A percentile compares a stretch with the other conserved stretches of the same genome.
These are phyloP conservation scores for Deilephila porcellus DNA, from an alignment of 2,888 invertebrate species.

Conservation along the genomic window DNA sequence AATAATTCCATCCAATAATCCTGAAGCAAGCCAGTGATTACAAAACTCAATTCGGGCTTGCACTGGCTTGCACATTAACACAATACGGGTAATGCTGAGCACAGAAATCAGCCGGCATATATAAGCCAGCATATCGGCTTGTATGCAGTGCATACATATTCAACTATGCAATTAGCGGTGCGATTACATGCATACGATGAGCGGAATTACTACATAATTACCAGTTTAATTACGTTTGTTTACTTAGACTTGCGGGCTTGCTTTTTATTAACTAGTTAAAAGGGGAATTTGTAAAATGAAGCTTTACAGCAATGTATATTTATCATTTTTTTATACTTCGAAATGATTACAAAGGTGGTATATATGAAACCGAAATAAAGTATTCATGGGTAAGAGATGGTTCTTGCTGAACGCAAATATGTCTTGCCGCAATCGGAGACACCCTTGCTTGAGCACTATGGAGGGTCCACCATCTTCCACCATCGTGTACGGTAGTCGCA, in stretches of 20 bases:
- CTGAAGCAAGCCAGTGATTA: neutral
- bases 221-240: neutral
- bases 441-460: no score
- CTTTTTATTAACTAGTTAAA: neutral
- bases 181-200: slow-evolving; percentile 17
- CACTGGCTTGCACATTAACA: neutral
- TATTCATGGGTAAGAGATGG: no score
- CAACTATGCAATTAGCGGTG: slow-evolving; percentile 25
- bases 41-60: neutral
- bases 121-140: neutral
- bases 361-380: no score
- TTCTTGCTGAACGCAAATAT: no score
- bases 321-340: no score
- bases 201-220: slow-evolving; percentile 10
- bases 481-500: no score
- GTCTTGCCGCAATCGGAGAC: no score
- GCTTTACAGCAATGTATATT: no score
- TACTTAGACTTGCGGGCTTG: neutral
- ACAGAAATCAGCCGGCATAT: slow-evolving; percentile 2
- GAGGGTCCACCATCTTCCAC: no score
- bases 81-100: neutral
- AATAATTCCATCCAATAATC: no score
- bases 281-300: neutral
- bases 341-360: no score
- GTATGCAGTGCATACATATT: slow-evolving; percentile 12